A percentile compares a stretch with the other conserved stretches of the same genome.
phyloP scores from a whole-genome alignment of 1,140 invertebrate species.

The Monochamus saltuarius region DNA sequence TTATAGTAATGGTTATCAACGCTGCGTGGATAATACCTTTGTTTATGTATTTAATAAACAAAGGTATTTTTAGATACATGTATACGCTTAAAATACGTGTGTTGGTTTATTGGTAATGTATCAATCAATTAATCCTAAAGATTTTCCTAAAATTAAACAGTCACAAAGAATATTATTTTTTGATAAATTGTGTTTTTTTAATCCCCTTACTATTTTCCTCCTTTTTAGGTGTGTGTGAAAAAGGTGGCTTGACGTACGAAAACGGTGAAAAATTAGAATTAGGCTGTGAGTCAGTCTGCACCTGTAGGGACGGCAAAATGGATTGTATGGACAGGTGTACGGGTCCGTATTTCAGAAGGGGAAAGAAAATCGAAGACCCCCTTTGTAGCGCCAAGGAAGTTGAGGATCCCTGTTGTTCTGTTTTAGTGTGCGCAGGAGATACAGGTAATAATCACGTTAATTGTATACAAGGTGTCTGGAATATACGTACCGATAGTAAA shows the following conservation, averaged over 20 bases:
- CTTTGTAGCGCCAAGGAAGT: slow-evolving; percentile 69
- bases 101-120: too few species aligned
- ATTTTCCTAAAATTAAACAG: too few species aligned
- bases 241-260: slow-evolving; percentile 48
- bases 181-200: too few species aligned
- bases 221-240: slow-evolving; percentile 40
- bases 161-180: too few species aligned
- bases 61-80: too few species aligned
- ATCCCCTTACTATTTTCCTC: background rate
- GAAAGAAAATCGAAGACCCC: slow-evolving; percentile 65
- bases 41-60: too few species aligned
- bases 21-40: too few species aligned
- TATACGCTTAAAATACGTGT: too few species aligned
- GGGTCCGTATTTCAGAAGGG: slow-evolving; percentile 62
- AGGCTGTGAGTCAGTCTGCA: slow-evolving; percentile 71
- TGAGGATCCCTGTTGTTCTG: slow-evolving; percentile 77
- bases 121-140: too few species aligned
- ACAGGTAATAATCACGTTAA: slow-evolving; percentile 48
- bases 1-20: too few species aligned
- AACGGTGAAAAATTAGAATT: slow-evolving; percentile 65
- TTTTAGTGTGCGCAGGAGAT: slow-evolving; percentile 63
- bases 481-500: too few species aligned
- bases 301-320: slow-evolving; percentile 62
- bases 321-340: slow-evolving; percentile 69
- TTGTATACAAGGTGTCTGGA: too few species aligned